A percentile compares a stretch with the other conserved stretches of the same genome.
These are phyloP conservation scores for Phoxinus dragarum DNA, from an alignment of 2,797 vertebrate genomes.

Conservation along the genomic window DNA sequence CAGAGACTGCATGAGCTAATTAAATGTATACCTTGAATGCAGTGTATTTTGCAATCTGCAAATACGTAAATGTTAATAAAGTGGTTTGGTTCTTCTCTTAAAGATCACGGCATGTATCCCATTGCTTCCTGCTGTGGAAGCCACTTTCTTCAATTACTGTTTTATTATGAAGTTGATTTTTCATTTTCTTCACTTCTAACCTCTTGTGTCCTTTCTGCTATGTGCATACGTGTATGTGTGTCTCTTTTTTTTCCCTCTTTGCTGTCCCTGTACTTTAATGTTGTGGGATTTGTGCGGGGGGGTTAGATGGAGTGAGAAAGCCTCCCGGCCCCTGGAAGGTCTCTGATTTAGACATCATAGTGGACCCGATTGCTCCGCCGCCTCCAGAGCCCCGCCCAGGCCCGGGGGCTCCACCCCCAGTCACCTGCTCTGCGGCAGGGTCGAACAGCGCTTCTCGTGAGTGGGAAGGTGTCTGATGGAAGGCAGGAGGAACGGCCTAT, in stretches of 20 bases:
- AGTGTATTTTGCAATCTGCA: neutral
- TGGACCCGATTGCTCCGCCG: slow-evolving; percentile 86
- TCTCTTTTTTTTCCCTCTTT: slow-evolving; percentile 44
- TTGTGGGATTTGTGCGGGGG: slow-evolving; percentile 68
- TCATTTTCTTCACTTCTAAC: slow-evolving; percentile 70
- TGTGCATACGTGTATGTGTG: slow-evolving; percentile 44
- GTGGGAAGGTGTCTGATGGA: slow-evolving; percentile 75
- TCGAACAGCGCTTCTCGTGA: slow-evolving; percentile 89
- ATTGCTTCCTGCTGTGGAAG: slow-evolving; percentile 54
- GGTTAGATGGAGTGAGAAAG: slow-evolving; percentile 88
- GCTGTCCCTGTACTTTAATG: slow-evolving; percentile 67
- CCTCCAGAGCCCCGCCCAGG: slow-evolving; percentile 74
- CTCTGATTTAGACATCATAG: slow-evolving; percentile 96
- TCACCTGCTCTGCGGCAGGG: slow-evolving; percentile 68
- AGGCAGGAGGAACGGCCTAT: slow-evolving; percentile 71
- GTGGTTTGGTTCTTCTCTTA: slow-evolving; percentile 13
- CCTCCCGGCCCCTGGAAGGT: slow-evolving; percentile 90
- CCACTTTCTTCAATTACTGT: slow-evolving; percentile 51
- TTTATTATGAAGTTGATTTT: slow-evolving; percentile 63
- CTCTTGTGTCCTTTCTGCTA: slow-evolving; percentile 57
- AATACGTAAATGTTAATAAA: slow-evolving; percentile 1
- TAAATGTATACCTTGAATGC: neutral
- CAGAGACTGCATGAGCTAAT: neutral
- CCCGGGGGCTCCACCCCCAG: slow-evolving; percentile 81
- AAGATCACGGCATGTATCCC: slow-evolving; percentile 35